Base-by-base conservation (phyloP, 2,113 vertebrate species). In the Lepisosteus osseus region DNA sequence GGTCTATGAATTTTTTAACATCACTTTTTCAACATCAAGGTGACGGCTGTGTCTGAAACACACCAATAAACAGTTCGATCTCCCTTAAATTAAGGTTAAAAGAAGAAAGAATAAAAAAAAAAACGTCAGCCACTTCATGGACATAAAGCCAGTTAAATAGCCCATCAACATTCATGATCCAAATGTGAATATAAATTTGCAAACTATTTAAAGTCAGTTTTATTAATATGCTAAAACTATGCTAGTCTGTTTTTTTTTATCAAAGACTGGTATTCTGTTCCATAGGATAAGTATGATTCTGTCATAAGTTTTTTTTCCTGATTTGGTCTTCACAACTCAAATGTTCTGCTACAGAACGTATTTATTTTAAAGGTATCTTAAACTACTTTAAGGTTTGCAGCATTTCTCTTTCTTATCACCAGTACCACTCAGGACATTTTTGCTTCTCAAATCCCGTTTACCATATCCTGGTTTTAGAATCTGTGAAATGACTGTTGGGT, bases 391-490 rank as follows among this genome's bases (percentile, higher is more conserved):
- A 81, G 79, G 83, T 77, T 79, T 79, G 74, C 80, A 81, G 82
- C 72, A 81, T 86, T 87, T 86, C 86, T 79, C 80, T 84, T 85
- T 92, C 89, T 93, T 92, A 93, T 92, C 91, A 78, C 89, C 89
- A 86, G 77, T 77, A 79, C 84, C 91, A 90, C 91, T 72, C 57
- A 86, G 90, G 90, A 86, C 89, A 88, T 86, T 91, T 92, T 90
- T 89, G 89, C 88, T 84, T 82, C 87, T 87, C 85, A 91, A 90
- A 92, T 90, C 90, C 90, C 90, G 89, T 92, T 92, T 88, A 86
- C 90, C 90, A 89, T 88, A 89, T 88, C 90, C 90, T 86, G 85
- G 87, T 91, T 91, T 91, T 88, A 89, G 88, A 88, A 90, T 89
- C 90, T 90, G 89, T 90, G 91, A 93, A 92, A 88, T 90, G 88